Conservation (phyloP, 2,888 invertebrate species). For the Agrotis clavis region DNA sequence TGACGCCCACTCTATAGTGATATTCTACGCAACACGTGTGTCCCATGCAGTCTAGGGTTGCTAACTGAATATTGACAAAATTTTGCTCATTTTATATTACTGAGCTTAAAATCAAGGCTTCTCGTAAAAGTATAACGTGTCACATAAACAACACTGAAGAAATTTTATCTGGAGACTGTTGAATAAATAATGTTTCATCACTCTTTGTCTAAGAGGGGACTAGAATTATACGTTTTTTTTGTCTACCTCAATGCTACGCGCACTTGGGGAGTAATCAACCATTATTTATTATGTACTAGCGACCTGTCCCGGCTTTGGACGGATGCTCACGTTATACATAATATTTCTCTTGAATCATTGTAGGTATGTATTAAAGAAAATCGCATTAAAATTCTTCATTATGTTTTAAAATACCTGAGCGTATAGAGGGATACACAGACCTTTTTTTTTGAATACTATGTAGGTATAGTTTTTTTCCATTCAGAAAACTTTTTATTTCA, state of each 20-base stretch:
- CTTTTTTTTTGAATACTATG: too few species aligned
- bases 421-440: too few species aligned
- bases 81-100: not conserved
- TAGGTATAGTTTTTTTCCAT: too few species aligned
- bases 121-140: constrained; percentile 10
- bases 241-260: constrained; percentile 23
- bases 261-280: constrained; percentile 34
- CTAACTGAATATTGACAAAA: not conserved
- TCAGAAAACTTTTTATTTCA: not conserved
- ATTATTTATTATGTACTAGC: constrained; percentile 21
- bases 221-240: constrained; percentile 26
- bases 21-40: constrained; percentile 27
- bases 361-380: too few species aligned
- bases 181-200: constrained; percentile 61
- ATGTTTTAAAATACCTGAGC: too few species aligned
- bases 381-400: too few species aligned
- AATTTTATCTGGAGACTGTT: constrained; percentile 40
- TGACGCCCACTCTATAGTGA: not conserved
- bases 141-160: constrained; percentile 42
- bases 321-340: too few species aligned
- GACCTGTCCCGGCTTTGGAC: too few species aligned
- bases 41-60: not conserved
- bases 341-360: too few species aligned
- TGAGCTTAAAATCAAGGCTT: constrained; percentile 15
- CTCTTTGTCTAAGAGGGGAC: constrained; percentile 54